Conservation (phyloP, 1,140 invertebrate genomes). For the Reticulitermes speratus region DNA sequence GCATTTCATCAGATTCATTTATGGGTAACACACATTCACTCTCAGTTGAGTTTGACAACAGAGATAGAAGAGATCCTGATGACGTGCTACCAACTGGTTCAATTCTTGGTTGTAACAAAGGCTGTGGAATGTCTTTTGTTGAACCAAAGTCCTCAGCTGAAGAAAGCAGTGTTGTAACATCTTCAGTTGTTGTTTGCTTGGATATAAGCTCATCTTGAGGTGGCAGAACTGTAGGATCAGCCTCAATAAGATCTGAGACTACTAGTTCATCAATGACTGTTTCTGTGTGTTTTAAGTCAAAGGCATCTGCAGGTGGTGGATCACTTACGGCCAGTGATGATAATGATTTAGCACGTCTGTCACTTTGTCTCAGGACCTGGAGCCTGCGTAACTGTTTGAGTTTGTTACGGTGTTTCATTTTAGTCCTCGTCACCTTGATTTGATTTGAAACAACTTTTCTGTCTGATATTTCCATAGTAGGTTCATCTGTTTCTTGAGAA, state of each 20-base stretch:
- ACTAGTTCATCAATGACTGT: no score
- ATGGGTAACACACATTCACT: not conserved
- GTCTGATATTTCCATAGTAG: not conserved
- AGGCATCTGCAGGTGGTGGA: not conserved
- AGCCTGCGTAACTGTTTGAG: not conserved
- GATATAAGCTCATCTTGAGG: not conserved
- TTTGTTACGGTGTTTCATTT: not conserved
- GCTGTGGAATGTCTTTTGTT: not conserved
- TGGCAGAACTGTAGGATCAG: conserved; percentile 10
- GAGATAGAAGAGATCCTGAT: no score
- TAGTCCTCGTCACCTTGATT: not conserved
- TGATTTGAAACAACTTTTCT: not conserved
- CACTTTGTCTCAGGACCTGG: not conserved
- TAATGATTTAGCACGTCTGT: not conserved
- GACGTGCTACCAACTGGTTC: not conserved
- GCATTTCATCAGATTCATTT: not conserved
- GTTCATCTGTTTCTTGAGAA: not conserved
- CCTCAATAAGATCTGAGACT: not conserved
- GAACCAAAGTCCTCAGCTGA: not conserved
- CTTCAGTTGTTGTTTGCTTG: not conserved
- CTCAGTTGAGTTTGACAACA: not conserved
- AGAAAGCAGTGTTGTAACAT: not conserved
- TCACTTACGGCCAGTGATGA: not conserved
- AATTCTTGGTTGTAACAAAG: not conserved
- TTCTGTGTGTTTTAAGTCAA: not conserved